Percentiles rank a stretch among this genome's conserved stretches.
Evolutionary conservation across 2,113 vertebrate species (phyloP).

Genomic region (Gadus chalcogrammus): DNA sequence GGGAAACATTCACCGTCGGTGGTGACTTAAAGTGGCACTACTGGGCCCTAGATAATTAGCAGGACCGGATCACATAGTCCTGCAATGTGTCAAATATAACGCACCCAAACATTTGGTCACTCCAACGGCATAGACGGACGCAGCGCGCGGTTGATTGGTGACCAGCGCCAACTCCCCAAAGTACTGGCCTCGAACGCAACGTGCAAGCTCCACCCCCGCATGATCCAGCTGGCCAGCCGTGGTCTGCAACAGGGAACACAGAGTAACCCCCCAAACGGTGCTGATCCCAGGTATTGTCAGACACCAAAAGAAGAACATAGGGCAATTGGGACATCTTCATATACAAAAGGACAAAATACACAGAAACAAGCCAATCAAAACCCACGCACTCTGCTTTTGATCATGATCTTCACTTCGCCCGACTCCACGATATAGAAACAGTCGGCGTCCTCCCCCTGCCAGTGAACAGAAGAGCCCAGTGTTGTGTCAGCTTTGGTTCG

Average conservation of each 20-base stretch:
- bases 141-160: constrained; percentile 93
- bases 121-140: constrained; percentile 89
- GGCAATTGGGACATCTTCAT: too few relatives aligned
- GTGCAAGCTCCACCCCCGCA: constrained; percentile 88
- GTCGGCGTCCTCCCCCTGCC: constrained; percentile 88
- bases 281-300: background rate
- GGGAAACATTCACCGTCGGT: too few relatives aligned
- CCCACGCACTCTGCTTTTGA: constrained; percentile 66
- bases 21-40: too few relatives aligned
- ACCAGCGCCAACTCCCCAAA: constrained; percentile 95
- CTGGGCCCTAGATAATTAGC: too few relatives aligned
- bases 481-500: background rate
- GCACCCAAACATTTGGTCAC: constrained; percentile 91
- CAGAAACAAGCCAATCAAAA: background rate
- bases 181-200: constrained; percentile 87
- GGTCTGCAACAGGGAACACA: constrained; percentile 65
- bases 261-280: too few relatives aligned
- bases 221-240: constrained; percentile 76
- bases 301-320: background rate
- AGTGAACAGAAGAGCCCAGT: background rate
- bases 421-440: constrained; percentile 94
- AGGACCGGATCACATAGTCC: too few relatives aligned
- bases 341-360: background rate
- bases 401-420: constrained; percentile 89
- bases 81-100: constrained; percentile 13